Base-by-base conservation (phyloP, 2,113 vertebrate genomes). In the Nycticryphes semicollaris region DNA sequence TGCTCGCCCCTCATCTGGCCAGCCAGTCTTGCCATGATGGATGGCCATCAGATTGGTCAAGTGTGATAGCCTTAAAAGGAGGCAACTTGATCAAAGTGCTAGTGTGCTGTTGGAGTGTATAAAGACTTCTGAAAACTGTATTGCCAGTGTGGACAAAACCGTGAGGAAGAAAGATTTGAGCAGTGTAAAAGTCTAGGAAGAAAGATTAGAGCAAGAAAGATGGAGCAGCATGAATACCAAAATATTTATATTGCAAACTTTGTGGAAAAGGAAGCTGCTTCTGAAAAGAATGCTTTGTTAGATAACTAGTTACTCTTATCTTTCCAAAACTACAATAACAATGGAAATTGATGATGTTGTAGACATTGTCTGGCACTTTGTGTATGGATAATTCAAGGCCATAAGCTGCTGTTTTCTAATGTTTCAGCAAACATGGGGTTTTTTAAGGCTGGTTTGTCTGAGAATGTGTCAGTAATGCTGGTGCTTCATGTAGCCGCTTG, bases 71-170 rank as follows among this genome's bases (percentile, higher is more conserved):
- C 62, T 41, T 19, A 30, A 69, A 43, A 69, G 35, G 21, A 63
- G 64, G 25, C 62, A 80, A 27, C 14, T 5, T 60, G 3, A 18
- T 69, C 53, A 47, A 73, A 69, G 25, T 1, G 0, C 19, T n/a
- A 14, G 28, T 12, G 39, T 3, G 1, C 86, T 10, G 27, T 41
- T 22, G 48, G 15, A 17, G 17, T 0, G 1, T 30, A 1, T 45
- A 56, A 53, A 16, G 47, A 27, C 33, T 51, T 51, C 5, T 8
- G 39, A 41, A 85, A 87, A 43, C 13, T 4, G 17, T 2, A 0
- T 50, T 86, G 45, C 13, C 4, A 6, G 13, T 39, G 41, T 1
- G 3, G 28, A 31, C 11, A 25, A 28, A 69, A 31, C 19, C 1
- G 1, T 7, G 18, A 56, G 43, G 30, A 72, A 39, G 10, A 30